These are phyloP conservation scores for Leucania comma DNA, from an alignment of 2,888 invertebrate genomes.

Conservation along the genomic window DNA sequence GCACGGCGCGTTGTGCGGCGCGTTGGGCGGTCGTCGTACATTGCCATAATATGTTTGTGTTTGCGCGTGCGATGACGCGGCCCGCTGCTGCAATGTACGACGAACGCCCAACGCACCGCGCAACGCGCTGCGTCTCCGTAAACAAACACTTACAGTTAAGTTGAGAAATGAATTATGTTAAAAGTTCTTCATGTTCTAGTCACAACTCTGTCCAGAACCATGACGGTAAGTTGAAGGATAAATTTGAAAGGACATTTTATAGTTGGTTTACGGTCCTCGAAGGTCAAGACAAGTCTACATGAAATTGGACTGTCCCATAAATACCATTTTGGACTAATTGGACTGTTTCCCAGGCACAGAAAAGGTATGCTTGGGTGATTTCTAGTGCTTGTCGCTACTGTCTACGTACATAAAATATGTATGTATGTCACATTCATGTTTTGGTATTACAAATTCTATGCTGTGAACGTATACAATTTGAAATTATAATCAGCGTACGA, in stretches of 20 bases:
- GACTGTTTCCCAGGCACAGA: slow-evolving; percentile 16
- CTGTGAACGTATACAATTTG: neutral
- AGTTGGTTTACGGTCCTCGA: slow-evolving; percentile 2
- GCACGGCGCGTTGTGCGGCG: too few species aligned
- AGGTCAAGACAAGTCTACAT: slow-evolving; percentile 18
- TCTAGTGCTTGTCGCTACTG: slow-evolving; percentile 1
- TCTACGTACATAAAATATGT: neutral
- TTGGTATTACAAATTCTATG: neutral
- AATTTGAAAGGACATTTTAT: slow-evolving; percentile 7
- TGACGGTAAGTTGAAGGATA: slow-evolving; percentile 10
- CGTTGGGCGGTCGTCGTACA: too few species aligned
- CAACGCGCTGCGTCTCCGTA: too few species aligned
- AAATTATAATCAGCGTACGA: neutral
- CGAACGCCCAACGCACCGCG: too few species aligned
- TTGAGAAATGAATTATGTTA: too few species aligned
- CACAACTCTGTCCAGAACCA: slow-evolving; percentile 29
- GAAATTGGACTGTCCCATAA: slow-evolving; percentile 26
- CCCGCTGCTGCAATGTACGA: too few species aligned
- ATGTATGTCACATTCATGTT: neutral
- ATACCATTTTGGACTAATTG: slow-evolving; percentile 28
- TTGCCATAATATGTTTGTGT: too few species aligned
- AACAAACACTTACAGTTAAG: too few species aligned
- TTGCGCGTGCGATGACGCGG: too few species aligned
- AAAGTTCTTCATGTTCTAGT: too few species aligned
- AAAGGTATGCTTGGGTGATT: slow-evolving; percentile 1